These are phyloP conservation scores for Rissa tridactyla DNA, from an alignment of 2,113 vertebrate species.

Conservation along the genomic window DNA sequence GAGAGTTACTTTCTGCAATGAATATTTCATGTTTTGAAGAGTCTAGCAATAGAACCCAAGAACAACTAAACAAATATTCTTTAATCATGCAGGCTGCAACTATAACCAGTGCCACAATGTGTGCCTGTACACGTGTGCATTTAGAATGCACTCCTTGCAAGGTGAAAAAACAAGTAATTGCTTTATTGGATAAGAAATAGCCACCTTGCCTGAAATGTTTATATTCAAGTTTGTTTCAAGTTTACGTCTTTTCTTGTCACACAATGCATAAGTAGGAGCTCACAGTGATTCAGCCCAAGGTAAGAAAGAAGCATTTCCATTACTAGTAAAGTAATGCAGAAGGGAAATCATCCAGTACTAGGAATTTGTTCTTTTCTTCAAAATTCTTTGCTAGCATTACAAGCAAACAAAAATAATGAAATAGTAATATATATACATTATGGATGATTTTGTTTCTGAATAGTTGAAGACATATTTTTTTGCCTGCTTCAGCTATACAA, in stretches of 20 bases:
- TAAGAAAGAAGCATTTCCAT: not conserved
- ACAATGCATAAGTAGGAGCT: not conserved
- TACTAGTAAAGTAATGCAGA: not conserved
- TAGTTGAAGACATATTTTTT: not conserved
- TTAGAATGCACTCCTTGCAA: not conserved
- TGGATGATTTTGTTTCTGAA: not conserved
- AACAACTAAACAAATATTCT: not conserved
- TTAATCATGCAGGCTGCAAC: not conserved
- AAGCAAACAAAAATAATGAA: not conserved
- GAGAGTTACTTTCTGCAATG: not conserved
- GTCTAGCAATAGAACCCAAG: not conserved
- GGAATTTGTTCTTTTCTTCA: not conserved
- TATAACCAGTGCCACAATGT: not conserved
- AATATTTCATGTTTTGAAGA: conserved; percentile 1
- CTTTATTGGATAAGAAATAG: not conserved
- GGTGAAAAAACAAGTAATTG: not conserved
- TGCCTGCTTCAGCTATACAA: not conserved
- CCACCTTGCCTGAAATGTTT: not conserved
- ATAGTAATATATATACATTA: not conserved
- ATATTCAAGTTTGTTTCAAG: not conserved
- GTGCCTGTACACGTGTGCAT: fast-evolving
- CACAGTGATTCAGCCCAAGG: not conserved
- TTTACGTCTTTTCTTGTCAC: not conserved
- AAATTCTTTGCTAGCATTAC: not conserved
- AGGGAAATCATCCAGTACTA: not conserved